These are phyloP conservation scores for Ostrea edulis DNA, from an alignment of 1,140 invertebrate genomes.

Conservation along the genomic window DNA sequence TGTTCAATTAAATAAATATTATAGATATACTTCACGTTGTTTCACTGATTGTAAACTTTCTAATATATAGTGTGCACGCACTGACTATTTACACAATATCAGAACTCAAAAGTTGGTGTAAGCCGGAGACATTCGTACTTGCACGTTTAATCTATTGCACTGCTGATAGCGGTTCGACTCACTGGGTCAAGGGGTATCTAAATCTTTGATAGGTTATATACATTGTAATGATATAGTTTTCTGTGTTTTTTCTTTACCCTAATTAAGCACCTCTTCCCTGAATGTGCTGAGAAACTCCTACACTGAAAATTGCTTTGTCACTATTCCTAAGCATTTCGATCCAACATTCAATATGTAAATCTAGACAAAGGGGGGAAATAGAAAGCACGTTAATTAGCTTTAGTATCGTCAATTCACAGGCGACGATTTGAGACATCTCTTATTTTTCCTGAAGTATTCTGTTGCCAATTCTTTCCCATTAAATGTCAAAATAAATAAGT, in stretches of 20 bases:
- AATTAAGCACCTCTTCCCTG: neutral
- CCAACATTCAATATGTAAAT: constrained; percentile 30
- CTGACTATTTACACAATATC: constrained; percentile 16
- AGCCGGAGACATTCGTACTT: constrained; percentile 17
- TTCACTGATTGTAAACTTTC: constrained; percentile 7
- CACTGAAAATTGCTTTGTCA: constrained; percentile 18
- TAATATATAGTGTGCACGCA: neutral
- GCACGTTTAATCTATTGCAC: constrained; percentile 4
- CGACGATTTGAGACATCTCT: constrained; percentile 33
- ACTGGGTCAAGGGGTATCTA: constrained; percentile 24
- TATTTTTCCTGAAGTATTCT: constrained; percentile 18
- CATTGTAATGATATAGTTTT: neutral
- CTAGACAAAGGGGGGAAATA: neutral
- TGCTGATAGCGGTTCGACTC: constrained; percentile 1
- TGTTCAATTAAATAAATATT: neutral
- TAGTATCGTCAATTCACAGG: constrained; percentile 14
- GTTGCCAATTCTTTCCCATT: constrained; percentile 32
- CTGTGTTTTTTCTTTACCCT: neutral
- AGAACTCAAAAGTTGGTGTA: neutral
- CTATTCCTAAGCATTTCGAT: neutral
- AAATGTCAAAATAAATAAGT: constrained; percentile 38
- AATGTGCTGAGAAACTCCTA: neutral
- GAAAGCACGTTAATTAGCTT: neutral
- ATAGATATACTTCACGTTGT: neutral
- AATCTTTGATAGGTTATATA: neutral